phyloP scores from a whole-genome alignment of 30 jellyfish, hydroid and myxozoan species.

The Hydractinia symbiolongicarpus region DNA sequence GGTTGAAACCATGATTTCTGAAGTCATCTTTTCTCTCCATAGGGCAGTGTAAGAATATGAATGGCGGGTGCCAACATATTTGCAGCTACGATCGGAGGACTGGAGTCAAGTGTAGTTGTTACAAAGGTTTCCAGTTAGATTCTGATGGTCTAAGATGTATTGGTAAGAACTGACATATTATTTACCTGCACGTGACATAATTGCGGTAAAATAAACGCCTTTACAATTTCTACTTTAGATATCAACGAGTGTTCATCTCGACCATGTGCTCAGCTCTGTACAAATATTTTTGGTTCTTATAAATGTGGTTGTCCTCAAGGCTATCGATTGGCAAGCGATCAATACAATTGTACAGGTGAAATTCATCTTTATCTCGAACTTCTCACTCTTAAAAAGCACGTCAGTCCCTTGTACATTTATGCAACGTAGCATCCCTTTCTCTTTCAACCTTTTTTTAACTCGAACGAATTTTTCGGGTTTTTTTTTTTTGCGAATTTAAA shows the following conservation, averaged over 20 bases:
- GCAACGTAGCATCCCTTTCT: no score
- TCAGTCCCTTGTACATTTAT: no score
- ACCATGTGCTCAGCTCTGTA: constrained; percentile 39
- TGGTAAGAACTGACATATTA: constrained; percentile 9
- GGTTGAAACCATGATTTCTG: neutral
- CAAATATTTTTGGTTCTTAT: constrained; percentile 29
- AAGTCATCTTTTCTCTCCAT: neutral
- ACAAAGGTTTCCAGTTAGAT: constrained; percentile 27
- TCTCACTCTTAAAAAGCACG: no score
- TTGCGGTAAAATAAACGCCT: no score
- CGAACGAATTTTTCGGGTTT: no score
- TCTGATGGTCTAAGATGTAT: constrained; percentile 33
- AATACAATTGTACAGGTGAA: constrained; percentile 35
- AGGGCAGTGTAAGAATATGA: constrained; percentile 28
- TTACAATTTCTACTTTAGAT: constrained; percentile 10
- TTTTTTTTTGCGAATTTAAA: no score
- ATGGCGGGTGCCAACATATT: constrained; percentile 38
- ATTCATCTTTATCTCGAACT: neutral
- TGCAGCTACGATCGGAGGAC: constrained; percentile 13
- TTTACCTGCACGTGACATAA: neutral
- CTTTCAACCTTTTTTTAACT: no score
- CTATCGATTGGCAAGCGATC: constrained; percentile 15
- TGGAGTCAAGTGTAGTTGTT: constrained; percentile 27
- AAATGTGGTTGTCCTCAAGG: constrained; percentile 40
- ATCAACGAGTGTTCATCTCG: constrained; percentile 40